A percentile compares a stretch with the other conserved stretches of the same genome.
Evolutionary conservation across 2,113 vertebrate species (phyloP).

Genomic region (Agelaius tricolor): DNA sequence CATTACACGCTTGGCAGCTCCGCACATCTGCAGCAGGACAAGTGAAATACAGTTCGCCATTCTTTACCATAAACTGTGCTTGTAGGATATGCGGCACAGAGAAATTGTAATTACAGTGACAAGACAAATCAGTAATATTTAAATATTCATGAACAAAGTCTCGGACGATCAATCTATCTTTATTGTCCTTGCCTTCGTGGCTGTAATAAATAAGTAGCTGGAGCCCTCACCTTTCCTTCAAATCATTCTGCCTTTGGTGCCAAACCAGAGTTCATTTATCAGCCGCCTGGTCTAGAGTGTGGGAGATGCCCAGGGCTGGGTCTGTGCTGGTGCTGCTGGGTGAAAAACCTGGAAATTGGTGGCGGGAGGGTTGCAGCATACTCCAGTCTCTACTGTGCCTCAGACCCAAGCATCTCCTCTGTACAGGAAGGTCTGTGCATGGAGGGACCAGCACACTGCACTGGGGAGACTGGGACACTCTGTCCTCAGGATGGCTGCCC

Average conservation of each 20-base stretch:
- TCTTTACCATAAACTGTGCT: conserved; percentile 84
- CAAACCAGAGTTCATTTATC: conserved; percentile 27
- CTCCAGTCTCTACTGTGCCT: accelerated
- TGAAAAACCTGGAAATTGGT: neutral
- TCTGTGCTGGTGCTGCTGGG: neutral
- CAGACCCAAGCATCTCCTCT: accelerated
- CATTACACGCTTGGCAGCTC: conserved; percentile 89
- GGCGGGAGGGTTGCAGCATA: accelerated
- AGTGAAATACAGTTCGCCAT: conserved; percentile 86
- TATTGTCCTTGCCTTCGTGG: conserved; percentile 82
- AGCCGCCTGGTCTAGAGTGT: neutral
- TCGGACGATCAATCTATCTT: conserved; percentile 86
- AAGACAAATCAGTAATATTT: conserved; percentile 88
- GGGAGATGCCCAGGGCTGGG: neutral
- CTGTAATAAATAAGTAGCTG: conserved; percentile 82
- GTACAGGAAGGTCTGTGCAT: accelerated
- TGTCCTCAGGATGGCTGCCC: accelerated
- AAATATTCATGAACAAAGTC: conserved; percentile 89
- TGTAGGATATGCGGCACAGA: conserved; percentile 81
- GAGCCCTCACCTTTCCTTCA: conserved; percentile 73
- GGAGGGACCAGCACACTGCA: accelerated
- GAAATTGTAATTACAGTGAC: conserved; percentile 89
- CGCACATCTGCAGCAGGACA: conserved; percentile 80
- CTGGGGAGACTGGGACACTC: neutral
- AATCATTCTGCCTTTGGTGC: conserved; percentile 32